Conservation (phyloP, 2,113 vertebrate species). For the Callithrix jacchus region DNA sequence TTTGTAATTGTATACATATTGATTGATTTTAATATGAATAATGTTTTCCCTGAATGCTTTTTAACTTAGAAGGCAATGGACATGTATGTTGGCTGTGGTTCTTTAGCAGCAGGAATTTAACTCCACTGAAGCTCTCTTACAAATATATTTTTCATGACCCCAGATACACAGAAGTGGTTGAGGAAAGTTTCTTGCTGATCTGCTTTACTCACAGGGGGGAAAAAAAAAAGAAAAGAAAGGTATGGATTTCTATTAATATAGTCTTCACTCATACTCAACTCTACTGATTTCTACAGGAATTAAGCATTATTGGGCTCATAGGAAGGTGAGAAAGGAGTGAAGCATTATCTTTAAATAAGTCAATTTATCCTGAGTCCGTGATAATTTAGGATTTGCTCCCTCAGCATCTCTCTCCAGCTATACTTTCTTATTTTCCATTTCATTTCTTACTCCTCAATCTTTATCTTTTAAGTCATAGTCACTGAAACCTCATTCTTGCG, state of each 20-base stretch:
- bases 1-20: neutral
- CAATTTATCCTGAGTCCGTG: neutral
- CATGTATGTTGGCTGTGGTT: neutral
- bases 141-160: neutral
- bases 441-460: neutral
- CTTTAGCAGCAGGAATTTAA: neutral
- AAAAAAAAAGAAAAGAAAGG: neutral
- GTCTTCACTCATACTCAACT: neutral
- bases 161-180: neutral
- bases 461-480: neutral
- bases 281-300: neutral
- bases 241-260: neutral
- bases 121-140: neutral
- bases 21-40: neutral
- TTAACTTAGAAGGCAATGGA: neutral
- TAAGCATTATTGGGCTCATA: neutral
- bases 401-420: neutral
- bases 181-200: neutral
- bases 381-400: neutral
- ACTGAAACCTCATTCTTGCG: neutral
- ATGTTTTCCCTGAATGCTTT: neutral
- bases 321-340: neutral
- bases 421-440: neutral
- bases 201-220: neutral
- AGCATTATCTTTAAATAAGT: neutral